Evolutionary conservation across 2,113 vertebrate species (phyloP).

Genomic region (Gallinago jamesoni): DNA sequence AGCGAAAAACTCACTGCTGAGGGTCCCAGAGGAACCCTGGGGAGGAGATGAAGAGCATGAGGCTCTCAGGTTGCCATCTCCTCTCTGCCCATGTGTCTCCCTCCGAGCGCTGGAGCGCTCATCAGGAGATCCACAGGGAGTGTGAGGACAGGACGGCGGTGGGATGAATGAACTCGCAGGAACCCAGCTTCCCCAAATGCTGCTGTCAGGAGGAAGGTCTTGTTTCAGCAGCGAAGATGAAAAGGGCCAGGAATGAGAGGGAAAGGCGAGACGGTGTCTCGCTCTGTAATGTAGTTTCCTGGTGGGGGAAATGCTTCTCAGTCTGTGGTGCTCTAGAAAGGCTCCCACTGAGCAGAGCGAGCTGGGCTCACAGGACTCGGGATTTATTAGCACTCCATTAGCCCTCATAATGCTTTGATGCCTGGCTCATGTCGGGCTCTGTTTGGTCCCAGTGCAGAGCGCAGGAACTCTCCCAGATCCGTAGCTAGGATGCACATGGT

Average conservation of each 20-base stretch:
- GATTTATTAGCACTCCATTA: not conserved
- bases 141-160: not conserved
- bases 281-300: not conserved
- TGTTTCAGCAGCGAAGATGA: not conserved
- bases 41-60: not conserved
- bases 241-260: not conserved
- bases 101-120: fast-evolving
- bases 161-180: not conserved
- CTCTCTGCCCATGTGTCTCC: not conserved
- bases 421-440: not conserved
- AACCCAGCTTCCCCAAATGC: not conserved
- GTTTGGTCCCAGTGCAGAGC: not conserved
- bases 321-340: not conserved
- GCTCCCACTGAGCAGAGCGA: not conserved
- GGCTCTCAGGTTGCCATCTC: not conserved
- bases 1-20: fast-evolving
- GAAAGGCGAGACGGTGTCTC: not conserved
- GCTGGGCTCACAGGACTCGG: not conserved
- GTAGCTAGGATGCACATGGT: not conserved
- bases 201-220: not conserved
- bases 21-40: not conserved
- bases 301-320: not conserved
- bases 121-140: not conserved
- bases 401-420: not conserved
- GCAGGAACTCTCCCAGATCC: not conserved